Percentiles rank a stretch among this genome's conserved stretches.
Evolutionary conservation across 2,888 invertebrate genomes (phyloP).

Genomic region (Tachina fera): DNA sequence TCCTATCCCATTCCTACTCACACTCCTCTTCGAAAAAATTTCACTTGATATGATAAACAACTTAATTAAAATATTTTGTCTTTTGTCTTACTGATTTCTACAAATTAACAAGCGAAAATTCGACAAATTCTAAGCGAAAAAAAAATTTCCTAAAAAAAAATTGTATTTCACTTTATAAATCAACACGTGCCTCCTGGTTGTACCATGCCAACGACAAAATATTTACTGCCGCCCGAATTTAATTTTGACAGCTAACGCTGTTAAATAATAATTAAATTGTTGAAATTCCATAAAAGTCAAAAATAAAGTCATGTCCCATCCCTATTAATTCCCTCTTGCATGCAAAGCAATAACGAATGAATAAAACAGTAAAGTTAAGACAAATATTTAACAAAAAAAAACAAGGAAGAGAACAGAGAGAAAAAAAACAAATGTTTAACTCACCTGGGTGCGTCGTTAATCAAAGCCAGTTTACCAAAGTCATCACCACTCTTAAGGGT

Average conservation of each 20-base stretch:
- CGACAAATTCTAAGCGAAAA: too few relatives aligned
- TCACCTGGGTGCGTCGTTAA: conserved; percentile 92
- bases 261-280: conserved; percentile 61
- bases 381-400: background rate
- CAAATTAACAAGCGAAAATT: background rate
- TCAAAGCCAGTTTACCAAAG: conserved; percentile 92
- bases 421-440: conserved; percentile 59
- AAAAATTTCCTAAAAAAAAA: background rate
- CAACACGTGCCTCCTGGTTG: conserved; percentile 13
- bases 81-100: background rate
- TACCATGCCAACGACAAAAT: conserved; percentile 3
- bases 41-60: background rate
- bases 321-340: conserved; percentile 8
- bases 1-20: too few relatives aligned
- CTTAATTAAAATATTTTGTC: background rate
- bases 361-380: conserved; percentile 5
- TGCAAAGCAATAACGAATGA: conserved; percentile 21
- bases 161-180: background rate
- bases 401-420: background rate
- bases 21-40: too few relatives aligned
- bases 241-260: conserved; percentile 44
- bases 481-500: conserved; percentile 93
- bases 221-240: conserved; percentile 14
- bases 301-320: conserved; percentile 17
- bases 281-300: conserved; percentile 33